Evolutionary conservation across 2,113 vertebrate genomes (phyloP), one percentile per base, ranked within the genome.

Genomic region (Nibea albiflora): DNA sequence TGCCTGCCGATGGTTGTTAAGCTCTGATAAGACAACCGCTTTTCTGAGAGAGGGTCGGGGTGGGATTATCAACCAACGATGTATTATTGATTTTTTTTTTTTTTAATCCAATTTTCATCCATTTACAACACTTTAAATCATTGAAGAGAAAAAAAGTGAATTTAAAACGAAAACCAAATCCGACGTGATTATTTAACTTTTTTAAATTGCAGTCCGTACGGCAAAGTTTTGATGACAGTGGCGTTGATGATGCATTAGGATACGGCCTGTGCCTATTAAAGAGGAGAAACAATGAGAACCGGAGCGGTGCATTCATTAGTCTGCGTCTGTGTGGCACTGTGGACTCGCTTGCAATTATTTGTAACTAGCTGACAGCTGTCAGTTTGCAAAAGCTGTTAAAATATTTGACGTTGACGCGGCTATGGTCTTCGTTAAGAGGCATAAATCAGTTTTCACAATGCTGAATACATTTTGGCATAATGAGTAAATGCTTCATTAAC

Each of bases 301-400:
- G 52, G 16, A 24, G 35, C 31, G 28, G 7, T 12, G 35, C 52
- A 66, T 63, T 67, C 22, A 57, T 53, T 52, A 31, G 52, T 67
- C 47, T 72, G 26, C n/a, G 15, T 69, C 53, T 11, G 24, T 57
- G 57, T 31, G 53, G 28, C 10, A 28, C n/a, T 49, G 62, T 74
- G 70, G 46, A 57, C 14, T 63, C 42, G 12, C 17, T 54, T 15
- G n/a, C 8, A 67, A 20, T 66, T 52, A 76, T 66, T n/a, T 52
- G n/a, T 19, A 72, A 52, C 20, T 31, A 65, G 66, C 52, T 28
- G 28, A 75, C 53, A 67, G n/a, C 24, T 58, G 35, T 67, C 22
- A 2, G 12, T 66, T 65, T 81, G 66, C 50, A 64, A 44, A 35
- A 50, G 56, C 42, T 53, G 66, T 80, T 65, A 86, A 9, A 42